A percentile compares a stretch with the other conserved stretches of the same genome.
Conservation (phyloP, 2,797 vertebrate species). For the Coregonus sp. region DNA sequence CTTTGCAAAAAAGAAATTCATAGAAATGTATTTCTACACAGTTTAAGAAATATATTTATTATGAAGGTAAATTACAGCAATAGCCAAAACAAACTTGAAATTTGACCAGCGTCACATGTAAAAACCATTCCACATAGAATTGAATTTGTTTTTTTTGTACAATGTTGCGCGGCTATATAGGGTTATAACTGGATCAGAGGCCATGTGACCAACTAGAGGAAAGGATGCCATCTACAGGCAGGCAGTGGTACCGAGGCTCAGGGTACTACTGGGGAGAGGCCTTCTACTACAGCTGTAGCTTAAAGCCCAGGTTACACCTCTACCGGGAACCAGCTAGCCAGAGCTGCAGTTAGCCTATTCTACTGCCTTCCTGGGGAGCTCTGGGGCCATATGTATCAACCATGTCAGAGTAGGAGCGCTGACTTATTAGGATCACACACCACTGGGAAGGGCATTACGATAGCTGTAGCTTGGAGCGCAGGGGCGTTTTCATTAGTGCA, state of each 20-base stretch:
- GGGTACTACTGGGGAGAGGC: background rate
- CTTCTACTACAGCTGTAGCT: conserved; percentile 14
- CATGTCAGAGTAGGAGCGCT: too few relatives aligned
- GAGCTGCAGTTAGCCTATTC: background rate
- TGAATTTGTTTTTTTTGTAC: background rate
- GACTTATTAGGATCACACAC: too few relatives aligned
- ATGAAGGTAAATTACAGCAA: conserved; percentile 32
- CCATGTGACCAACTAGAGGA: conserved; percentile 32
- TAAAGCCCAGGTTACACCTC: background rate
- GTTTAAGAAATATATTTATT: conserved; percentile 50
- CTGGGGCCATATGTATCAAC: background rate
- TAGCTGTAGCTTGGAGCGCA: too few relatives aligned
- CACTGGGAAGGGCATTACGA: too few relatives aligned
- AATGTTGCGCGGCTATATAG: conserved; percentile 5
- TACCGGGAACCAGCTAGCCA: background rate
- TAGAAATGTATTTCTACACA: background rate
- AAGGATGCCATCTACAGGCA: conserved; percentile 42
- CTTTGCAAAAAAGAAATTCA: background rate
- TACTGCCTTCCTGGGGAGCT: background rate
- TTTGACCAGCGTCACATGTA: conserved; percentile 12
- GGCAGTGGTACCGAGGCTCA: conserved; percentile 44
- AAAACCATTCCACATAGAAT: background rate
- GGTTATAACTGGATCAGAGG: conserved; percentile 31
- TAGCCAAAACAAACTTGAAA: conserved; percentile 33
- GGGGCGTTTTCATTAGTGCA: too few relatives aligned